These are phyloP conservation scores for Poeciliopsis paucimaculata DNA, from an alignment of 2,797 vertebrate species.

Conservation along the genomic window DNA sequence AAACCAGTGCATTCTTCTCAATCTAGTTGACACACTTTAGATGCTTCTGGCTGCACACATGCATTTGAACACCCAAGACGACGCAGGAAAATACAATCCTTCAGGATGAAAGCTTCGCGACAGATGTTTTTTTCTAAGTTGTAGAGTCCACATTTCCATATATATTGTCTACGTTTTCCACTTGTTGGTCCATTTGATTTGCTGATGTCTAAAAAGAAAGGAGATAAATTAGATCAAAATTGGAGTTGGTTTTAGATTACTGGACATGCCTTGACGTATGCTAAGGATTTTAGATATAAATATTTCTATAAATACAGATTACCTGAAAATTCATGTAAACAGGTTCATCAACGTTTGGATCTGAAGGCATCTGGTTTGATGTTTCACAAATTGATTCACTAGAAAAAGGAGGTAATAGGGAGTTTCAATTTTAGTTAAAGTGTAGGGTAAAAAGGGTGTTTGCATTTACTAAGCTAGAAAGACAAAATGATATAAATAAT, in stretches of 20 bases:
- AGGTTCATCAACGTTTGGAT: slow-evolving; percentile 53
- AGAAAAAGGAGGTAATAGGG: slow-evolving; percentile 26
- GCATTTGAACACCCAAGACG: neutral
- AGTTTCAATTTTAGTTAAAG: neutral
- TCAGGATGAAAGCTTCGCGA: neutral
- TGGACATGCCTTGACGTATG: neutral
- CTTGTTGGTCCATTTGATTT: slow-evolving; percentile 11
- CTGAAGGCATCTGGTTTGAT: slow-evolving; percentile 1
- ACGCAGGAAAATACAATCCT: neutral
- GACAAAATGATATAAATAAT: neutral
- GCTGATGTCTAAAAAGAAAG: slow-evolving; percentile 46
- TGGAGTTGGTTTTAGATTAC: neutral
- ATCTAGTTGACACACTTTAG: neutral
- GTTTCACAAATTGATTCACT: slow-evolving; percentile 26
- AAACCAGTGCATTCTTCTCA: neutral
- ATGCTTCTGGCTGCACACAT: neutral
- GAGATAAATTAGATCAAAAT: neutral
- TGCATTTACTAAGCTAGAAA: neutral
- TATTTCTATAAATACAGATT: neutral
- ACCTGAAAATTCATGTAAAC: slow-evolving; percentile 68
- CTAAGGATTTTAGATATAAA: slow-evolving; percentile 5
- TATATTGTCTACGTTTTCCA: slow-evolving; percentile 30
- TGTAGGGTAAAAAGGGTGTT: neutral
- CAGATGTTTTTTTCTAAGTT: slow-evolving; percentile 4
- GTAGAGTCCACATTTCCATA: slow-evolving; percentile 60